These are phyloP conservation scores for Pangasius mekongensis DNA, from an alignment of 2,797 vertebrate species.

Conservation along the genomic window DNA sequence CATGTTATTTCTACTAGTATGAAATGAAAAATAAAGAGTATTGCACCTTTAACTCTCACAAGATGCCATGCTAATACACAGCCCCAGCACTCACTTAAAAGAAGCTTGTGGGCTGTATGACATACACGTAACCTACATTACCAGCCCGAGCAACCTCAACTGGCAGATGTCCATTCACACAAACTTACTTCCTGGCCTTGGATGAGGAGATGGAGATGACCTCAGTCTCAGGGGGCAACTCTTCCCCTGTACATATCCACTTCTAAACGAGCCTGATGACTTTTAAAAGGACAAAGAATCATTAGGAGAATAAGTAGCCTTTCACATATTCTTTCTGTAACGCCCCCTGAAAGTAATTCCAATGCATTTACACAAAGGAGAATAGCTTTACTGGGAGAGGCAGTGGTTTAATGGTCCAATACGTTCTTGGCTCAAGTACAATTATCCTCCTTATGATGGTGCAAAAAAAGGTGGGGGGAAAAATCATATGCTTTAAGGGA, in stretches of 20 bases:
- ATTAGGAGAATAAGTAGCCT: constrained; percentile 81
- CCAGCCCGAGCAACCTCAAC: constrained; percentile 58
- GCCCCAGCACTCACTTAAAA: constrained; percentile 49
- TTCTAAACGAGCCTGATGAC: constrained; percentile 79
- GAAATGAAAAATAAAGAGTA: not conserved
- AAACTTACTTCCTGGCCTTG: constrained; percentile 71
- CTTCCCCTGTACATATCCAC: constrained; percentile 72
- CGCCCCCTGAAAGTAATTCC: constrained; percentile 73
- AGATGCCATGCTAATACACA: constrained; percentile 16
- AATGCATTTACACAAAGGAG: constrained; percentile 78
- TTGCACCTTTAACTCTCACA: not conserved
- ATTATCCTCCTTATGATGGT: constrained; percentile 71
- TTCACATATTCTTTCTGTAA: constrained; percentile 75
- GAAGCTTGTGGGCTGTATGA: constrained; percentile 27
- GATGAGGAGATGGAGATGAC: constrained; percentile 72
- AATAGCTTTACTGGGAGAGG: constrained; percentile 76
- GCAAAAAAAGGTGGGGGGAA: constrained; percentile 54
- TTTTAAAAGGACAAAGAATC: constrained; percentile 82
- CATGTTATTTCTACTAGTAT: not conserved
- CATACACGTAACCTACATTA: constrained; percentile 54
- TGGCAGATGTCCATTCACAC: constrained; percentile 65
- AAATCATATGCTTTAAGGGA: constrained; percentile 52
- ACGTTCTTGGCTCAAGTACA: constrained; percentile 75
- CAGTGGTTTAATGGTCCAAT: constrained; percentile 78
- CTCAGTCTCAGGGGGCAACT: constrained; percentile 73